Evolutionary conservation across 1,140 invertebrate genomes (phyloP), one percentile per base, ranked within the genome.

Genomic region (Sitophilus oryzae): DNA sequence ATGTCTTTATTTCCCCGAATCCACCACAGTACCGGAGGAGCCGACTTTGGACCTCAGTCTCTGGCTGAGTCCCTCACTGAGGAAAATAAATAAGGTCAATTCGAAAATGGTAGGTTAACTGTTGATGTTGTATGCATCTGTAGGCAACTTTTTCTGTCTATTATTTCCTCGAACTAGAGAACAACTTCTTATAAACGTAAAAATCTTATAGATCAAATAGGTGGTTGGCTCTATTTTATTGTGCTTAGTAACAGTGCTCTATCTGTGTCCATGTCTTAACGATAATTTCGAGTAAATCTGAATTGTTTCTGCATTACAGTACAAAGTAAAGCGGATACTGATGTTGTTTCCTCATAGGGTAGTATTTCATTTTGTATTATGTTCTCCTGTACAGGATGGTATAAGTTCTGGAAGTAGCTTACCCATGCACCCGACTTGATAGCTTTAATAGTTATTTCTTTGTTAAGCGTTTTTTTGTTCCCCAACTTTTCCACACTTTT

Each of bases 261-360:
- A n/a, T n/a, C n/a, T n/a, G n/a, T n/a, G n/a, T n/a, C n/a, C n/a
- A n/a, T n/a, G n/a, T n/a, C n/a, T n/a, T n/a, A n/a, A n/a, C n/a
- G n/a, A n/a, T n/a, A n/a, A n/a, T n/a, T n/a, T 43, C 16, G 9
- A 5, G n/a, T 43, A 2, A 43, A 43, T 43, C n/a, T 21, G 3
- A 2, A 15, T n/a, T 43, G n/a, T 2, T 52, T n/a, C 15, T 50
- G 38, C 37, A 36, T 71, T 69, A 56, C 77, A 88, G 91, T 92
- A 67, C 92, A 91, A 59, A 89, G 86, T 62, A 94, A 94, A 78
- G 91, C 91, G 44, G 78, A 93, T 57, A 89, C 89, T 60, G 88
- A 90, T 21, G 92, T 90, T 71, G 95, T 89, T 79, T 91, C 80
- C 67, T 86, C n/a, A n/a, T n/a, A n/a, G n/a, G n/a, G n/a, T n/a